Conservation (phyloP, 2,113 vertebrate species). For the Falco punctatus region DNA sequence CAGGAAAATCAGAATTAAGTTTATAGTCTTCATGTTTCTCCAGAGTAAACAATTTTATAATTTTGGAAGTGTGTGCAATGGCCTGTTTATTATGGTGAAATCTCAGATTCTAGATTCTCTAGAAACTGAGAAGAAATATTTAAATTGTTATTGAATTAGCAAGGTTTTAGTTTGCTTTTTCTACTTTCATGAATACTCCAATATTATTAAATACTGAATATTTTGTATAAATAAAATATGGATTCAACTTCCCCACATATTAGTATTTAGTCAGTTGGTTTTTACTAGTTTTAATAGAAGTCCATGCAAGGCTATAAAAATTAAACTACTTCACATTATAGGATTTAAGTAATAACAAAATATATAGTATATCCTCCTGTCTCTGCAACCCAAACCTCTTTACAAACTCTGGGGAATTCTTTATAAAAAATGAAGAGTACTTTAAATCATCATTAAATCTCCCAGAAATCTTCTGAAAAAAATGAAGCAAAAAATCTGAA, state of each 20-base stretch:
- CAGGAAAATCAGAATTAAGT: not conserved
- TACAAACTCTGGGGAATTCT: not conserved
- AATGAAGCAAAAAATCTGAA: not conserved
- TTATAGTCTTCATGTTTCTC: not conserved
- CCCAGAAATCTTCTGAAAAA: not conserved
- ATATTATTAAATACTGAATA: not conserved
- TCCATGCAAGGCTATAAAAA: not conserved
- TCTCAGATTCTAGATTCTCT: too few relatives aligned
- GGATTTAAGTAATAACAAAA: not conserved
- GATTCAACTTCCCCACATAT: not conserved
- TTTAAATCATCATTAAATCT: not conserved
- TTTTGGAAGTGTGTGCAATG: not conserved
- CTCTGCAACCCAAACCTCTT: not conserved
- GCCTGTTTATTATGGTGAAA: not conserved
- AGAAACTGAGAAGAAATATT: not conserved
- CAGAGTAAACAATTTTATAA: not conserved
- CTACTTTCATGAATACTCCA: not conserved
- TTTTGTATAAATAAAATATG: not conserved
- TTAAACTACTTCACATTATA: not conserved
- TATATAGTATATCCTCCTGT: not conserved
- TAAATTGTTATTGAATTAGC: not conserved
- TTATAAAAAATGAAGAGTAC: not conserved
- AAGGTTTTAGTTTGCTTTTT: not conserved
- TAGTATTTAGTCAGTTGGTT: not conserved
- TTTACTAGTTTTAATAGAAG: not conserved